Evolutionary conservation across 2,888 invertebrate species (phyloP), one percentile per base, ranked within the genome.

Genomic region (Leptinotarsa rubiginosa): DNA sequence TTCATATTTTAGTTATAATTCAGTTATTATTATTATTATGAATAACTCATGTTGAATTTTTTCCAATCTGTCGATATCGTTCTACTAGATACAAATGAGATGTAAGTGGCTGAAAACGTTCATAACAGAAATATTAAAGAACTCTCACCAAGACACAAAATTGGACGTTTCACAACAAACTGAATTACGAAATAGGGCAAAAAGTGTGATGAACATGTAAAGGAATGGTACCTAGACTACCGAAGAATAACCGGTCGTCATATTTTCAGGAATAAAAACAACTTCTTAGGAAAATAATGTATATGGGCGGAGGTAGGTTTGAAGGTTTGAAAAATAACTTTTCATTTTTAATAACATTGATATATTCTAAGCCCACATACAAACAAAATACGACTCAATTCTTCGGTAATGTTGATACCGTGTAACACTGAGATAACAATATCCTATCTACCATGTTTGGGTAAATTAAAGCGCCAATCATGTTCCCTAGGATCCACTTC

Each of bases 401-500:
- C 56, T 69, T 75, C 70, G 72, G 78, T 77, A 78, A 77, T 77
- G 74, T 72, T 65, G 71, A 74, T 76, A 67, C 75, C 72, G 78
- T 81, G 81, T 79, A 80, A 79, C 78, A 72, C 80, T 75, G 72
- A 79, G 74, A 78, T 78, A 80, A 78, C 79, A 78, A 77, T 74
- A 78, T 76, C 81, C 83, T 86, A 85, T 82, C 86, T 88, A 88
- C 88, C 88, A 87, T 88, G 84, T 86, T 84, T 83, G 81, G 86
- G 85, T 83, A 89, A 87, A 85, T 88, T 87, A 88, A 89, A 89
- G 75, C 89, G 88, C 89, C 89, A 90, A 86, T 89, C 89, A 85
- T 90, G 89, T 86, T 90, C 89, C 80, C 88, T 86, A 74, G 88
- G 89, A 84, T 89, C 89, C 85, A 89, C 89, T 85, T 90, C 89